Base-by-base conservation (phyloP, 2,797 vertebrate genomes). In the Chelidonichthys spinosus region DNA sequence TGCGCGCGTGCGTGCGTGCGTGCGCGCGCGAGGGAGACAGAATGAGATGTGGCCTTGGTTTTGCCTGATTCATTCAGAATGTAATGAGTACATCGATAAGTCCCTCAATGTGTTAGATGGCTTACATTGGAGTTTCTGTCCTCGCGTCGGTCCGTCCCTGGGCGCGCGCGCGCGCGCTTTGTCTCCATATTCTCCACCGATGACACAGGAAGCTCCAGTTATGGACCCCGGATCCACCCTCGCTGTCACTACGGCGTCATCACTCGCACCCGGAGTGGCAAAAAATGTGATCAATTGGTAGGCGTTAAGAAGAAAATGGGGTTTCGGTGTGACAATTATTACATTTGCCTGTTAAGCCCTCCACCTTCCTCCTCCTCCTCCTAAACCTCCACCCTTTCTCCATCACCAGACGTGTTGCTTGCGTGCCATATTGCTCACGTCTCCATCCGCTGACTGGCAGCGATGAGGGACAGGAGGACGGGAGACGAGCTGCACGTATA, bases 21-120 rank as follows among this genome's bases (percentile, higher is more conserved):
- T 32, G 59, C 36, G 74, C 9, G 66, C 43, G 2, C 4, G 64
- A 39, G 60, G n/a, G 68, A 63, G 65, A 79, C 52, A 82, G 76
- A 81, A 49, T 74, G 65, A 82, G 77, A 90, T 72, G 83, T 86
- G 79, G 91, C 79, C 81, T 87, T 85, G 85, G 74, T 76, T 25
- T 88, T 85, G 81, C 72, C 72, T 89, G 84, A 85, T 87, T 68
- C 88, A 85, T 89, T 82, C 82, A 86, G 76, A 89, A 81, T 82
- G 81, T 92, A 92, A 91, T 90, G 89, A 90, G 83, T 86, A 50
- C 86, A 88, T 89, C 88, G 86, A 89, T 91, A 88, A 90, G 87
- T 88, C 85, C 25, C 74, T 89, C 85, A 87, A 65, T 77, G 86
- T 91, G 89, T 87, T 77, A 85, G 83, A 88, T 91, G 81, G 77